phyloP scores from a whole-genome alignment of 1,140 invertebrate species.

The Cyphomyrmex costatus region DNA sequence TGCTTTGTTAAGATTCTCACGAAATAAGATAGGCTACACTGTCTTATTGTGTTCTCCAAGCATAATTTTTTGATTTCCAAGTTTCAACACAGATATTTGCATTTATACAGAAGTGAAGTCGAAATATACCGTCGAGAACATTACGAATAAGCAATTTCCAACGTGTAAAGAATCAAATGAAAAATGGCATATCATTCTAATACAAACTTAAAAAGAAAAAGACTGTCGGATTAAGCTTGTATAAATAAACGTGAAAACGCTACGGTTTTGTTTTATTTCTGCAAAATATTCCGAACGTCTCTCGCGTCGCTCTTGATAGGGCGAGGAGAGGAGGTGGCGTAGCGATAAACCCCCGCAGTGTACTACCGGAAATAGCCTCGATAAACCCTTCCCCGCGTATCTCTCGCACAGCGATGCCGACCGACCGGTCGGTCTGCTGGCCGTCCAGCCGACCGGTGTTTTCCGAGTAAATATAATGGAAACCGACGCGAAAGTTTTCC shows the following conservation, averaged over 20 bases:
- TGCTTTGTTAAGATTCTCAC: background rate
- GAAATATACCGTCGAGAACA: background rate
- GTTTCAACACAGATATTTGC: background rate
- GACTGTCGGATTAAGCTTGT: background rate
- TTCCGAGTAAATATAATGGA: constrained; percentile 52
- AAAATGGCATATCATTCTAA: background rate
- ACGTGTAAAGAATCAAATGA: background rate
- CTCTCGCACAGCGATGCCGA: constrained; percentile 2
- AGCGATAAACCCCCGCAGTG: constrained; percentile 46
- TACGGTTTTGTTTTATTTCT: constrained; percentile 35
- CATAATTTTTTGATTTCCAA: background rate
- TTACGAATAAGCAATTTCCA: background rate
- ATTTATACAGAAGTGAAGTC: background rate
- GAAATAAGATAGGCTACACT: too few relatives aligned
- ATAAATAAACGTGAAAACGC: constrained; percentile 26
- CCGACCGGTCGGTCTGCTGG: background rate
- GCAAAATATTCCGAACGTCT: constrained; percentile 40
- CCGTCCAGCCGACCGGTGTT: constrained; percentile 14
- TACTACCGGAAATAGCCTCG: constrained; percentile 54
- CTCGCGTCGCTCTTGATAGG: background rate
- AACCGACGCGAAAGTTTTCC: constrained; percentile 22
- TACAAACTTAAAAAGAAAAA: constrained; percentile 2
- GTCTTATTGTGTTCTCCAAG: background rate
- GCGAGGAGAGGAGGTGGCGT: background rate
- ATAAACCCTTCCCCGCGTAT: constrained; percentile 35